A percentile compares a stretch with the other conserved stretches of the same genome.
phyloP scores from a whole-genome alignment of 2,113 vertebrate genomes.

The Forbesichthys agassizii region DNA sequence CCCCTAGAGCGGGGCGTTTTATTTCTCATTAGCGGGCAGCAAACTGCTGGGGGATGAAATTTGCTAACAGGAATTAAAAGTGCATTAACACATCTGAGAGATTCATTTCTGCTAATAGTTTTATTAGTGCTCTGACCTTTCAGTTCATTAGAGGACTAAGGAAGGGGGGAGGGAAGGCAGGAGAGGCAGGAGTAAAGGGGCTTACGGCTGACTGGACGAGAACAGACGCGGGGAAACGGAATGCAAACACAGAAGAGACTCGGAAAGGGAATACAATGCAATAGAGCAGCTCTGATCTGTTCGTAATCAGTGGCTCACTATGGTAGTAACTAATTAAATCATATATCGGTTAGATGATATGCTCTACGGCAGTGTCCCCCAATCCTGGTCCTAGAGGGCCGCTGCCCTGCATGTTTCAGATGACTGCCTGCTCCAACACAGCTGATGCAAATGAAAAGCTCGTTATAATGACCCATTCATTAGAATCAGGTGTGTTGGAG shows the following conservation, averaged over 20 bases:
- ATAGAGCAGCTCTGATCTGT: slow-evolving; percentile 14
- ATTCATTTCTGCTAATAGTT: slow-evolving; percentile 85
- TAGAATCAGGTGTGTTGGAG: no score
- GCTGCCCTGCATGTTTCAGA: no score
- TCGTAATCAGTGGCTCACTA: background rate
- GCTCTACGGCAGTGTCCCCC: no score
- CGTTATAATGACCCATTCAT: no score
- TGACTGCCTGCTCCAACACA: no score
- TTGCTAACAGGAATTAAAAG: slow-evolving; percentile 88
- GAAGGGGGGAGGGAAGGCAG: slow-evolving; percentile 43
- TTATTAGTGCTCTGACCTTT: slow-evolving; percentile 86
- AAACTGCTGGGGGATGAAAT: slow-evolving; percentile 86
- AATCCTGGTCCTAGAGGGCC: no score
- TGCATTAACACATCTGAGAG: slow-evolving; percentile 85
- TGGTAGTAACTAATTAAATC: no score
- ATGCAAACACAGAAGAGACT: slow-evolving; percentile 27
- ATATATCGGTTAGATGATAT: no score
- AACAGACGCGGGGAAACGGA: slow-evolving; percentile 44
- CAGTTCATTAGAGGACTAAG: slow-evolving; percentile 81
- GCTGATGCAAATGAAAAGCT: no score
- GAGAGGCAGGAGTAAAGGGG: slow-evolving; percentile 43
- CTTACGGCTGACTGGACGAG: slow-evolving; percentile 42
- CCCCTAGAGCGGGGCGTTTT: slow-evolving; percentile 77
- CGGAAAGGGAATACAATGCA: slow-evolving; percentile 8
- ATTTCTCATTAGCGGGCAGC: slow-evolving; percentile 84